These are phyloP conservation scores for Girardia tigrina DNA, from an alignment of 2,888 invertebrate genomes.

Conservation along the genomic window DNA sequence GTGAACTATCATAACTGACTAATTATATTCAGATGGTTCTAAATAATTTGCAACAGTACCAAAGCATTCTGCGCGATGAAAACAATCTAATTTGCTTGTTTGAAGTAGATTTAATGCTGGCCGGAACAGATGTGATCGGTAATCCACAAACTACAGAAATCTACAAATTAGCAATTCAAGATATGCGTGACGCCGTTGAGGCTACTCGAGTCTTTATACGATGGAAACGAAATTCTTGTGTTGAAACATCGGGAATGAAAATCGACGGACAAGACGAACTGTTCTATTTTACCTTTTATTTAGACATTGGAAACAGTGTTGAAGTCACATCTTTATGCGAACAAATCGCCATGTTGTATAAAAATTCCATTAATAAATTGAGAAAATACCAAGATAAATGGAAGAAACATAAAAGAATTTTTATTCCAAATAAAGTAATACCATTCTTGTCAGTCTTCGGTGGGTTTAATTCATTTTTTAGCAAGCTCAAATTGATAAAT, in stretches of 20 bases:
- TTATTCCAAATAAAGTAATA: slow-evolving; percentile 49
- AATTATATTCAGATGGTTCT: slow-evolving; percentile 54
- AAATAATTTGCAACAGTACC: slow-evolving; percentile 62
- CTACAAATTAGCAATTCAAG: slow-evolving; percentile 36
- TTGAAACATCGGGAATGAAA: slow-evolving; percentile 57
- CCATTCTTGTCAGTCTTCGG: not conserved
- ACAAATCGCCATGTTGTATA: slow-evolving; percentile 59
- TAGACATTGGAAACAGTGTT: slow-evolving; percentile 63
- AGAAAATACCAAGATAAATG: slow-evolving; percentile 56
- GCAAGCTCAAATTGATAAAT: slow-evolving; percentile 58
- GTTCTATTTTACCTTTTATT: slow-evolving; percentile 64
- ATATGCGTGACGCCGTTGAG: slow-evolving; percentile 36
- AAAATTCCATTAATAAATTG: slow-evolving; percentile 60
- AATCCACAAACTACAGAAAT: slow-evolving; percentile 35
- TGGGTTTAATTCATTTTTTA: slow-evolving; percentile 38
- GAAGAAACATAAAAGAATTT: slow-evolving; percentile 48
- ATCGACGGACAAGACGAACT: slow-evolving; percentile 56
- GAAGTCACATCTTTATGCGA: slow-evolving; percentile 59
- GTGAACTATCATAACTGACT: too few relatives aligned
- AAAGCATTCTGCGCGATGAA: slow-evolving; percentile 54
- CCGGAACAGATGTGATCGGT: slow-evolving; percentile 36
- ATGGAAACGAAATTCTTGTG: slow-evolving; percentile 71
- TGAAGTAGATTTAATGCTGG: slow-evolving; percentile 35
- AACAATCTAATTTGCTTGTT: slow-evolving; percentile 39
- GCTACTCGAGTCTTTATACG: slow-evolving; percentile 57